Conservation (phyloP, 2,797 vertebrate genomes). For the Peromyscus aztecus region DNA sequence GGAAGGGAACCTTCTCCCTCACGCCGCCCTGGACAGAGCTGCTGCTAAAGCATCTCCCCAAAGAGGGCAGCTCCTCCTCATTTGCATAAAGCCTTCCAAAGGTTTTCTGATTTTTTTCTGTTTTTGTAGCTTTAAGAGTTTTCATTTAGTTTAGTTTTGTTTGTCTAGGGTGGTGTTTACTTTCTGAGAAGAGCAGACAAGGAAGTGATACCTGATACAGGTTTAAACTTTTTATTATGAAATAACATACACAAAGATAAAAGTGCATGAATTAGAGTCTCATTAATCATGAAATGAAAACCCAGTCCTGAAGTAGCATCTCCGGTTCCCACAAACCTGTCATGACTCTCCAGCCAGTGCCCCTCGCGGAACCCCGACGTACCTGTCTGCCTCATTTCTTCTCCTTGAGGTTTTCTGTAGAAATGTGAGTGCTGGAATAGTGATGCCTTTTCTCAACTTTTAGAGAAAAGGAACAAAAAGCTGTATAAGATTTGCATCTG, state of each 20-base stretch:
- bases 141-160: not conserved
- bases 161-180: constrained; percentile 11
- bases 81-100: not conserved
- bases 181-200: constrained; percentile 33
- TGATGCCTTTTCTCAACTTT: constrained; percentile 42
- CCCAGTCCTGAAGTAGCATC: not conserved
- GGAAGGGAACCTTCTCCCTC: accelerated
- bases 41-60: not conserved
- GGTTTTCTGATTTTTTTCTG: not conserved
- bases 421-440: not conserved
- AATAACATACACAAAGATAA: not conserved
- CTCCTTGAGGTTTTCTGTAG: not conserved
- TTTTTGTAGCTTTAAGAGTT: not conserved
- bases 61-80: not conserved
- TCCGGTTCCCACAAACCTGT: not conserved
- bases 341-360: not conserved
- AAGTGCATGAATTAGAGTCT: not conserved
- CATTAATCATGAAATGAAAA: constrained; percentile 6
- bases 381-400: not conserved
- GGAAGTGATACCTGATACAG: not conserved
- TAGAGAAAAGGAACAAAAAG: not conserved
- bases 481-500: not conserved
- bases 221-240: constrained; percentile 35
- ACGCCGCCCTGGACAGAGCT: not conserved
- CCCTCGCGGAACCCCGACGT: not conserved